Conservation (phyloP, 35 echinoderm and acorn worm genomes). For the Stichopus chloronotus region DNA sequence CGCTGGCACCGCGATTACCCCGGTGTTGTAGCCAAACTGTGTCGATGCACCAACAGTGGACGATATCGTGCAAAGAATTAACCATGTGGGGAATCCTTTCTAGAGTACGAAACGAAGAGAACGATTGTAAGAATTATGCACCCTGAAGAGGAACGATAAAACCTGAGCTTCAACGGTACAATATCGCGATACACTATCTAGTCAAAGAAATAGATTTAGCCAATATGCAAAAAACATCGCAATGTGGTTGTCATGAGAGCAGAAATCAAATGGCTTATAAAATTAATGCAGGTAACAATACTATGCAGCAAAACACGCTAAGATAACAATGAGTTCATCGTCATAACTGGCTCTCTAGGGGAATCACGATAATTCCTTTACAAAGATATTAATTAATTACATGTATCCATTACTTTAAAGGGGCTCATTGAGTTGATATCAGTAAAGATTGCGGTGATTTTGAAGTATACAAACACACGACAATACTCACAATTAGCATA, state of each 20-base stretch:
- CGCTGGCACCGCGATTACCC: slow-evolving; percentile 56
- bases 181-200: background rate
- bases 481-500: no score
- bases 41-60: slow-evolving; percentile 45
- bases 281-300: no score
- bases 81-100: slow-evolving; percentile 38
- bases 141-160: background rate
- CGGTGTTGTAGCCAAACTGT: slow-evolving; percentile 63
- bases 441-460: no score
- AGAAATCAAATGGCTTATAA: background rate
- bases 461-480: no score
- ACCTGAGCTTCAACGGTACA: background rate
- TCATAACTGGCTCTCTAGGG: no score
- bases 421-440: no score
- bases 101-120: background rate
- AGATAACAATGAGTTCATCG: no score
- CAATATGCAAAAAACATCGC: background rate
- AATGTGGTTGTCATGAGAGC: background rate
- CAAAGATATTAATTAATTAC: no score
- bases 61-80: slow-evolving; percentile 27
- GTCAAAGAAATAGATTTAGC: background rate
- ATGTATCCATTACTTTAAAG: no score
- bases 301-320: no score
- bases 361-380: no score
- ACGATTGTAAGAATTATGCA: background rate